Conservation (phyloP, 2,797 vertebrate genomes). For the Zenarchopterus dispar region DNA sequence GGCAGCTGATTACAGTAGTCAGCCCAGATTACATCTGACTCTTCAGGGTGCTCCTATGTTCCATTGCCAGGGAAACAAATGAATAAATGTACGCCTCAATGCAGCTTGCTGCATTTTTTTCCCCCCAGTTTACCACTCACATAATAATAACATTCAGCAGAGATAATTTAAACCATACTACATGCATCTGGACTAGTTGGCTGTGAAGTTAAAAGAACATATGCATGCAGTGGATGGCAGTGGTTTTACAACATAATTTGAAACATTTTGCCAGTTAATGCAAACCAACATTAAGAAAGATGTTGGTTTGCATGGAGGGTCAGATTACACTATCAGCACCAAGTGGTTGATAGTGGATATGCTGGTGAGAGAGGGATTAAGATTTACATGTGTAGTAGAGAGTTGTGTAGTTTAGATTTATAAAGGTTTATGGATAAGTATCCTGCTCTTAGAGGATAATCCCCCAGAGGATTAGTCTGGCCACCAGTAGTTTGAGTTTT, state of each 20-base stretch:
- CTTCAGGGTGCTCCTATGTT: constrained; percentile 31
- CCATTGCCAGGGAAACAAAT: constrained; percentile 47
- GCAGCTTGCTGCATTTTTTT: constrained; percentile 32
- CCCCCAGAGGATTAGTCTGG: constrained; percentile 61
- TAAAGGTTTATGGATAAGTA: constrained; percentile 73
- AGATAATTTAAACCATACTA: constrained; percentile 11
- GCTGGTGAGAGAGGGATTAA: constrained; percentile 61
- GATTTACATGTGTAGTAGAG: constrained; percentile 61
- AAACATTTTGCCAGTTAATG: constrained; percentile 19
- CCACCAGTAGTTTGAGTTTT: constrained; percentile 43
- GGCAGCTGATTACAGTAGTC: constrained; percentile 58
- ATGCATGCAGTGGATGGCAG: not conserved
- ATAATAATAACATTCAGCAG: constrained; percentile 22
- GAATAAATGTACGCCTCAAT: constrained; percentile 26
- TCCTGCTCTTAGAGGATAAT: constrained; percentile 75
- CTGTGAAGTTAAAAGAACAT: constrained; percentile 18
- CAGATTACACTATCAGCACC: constrained; percentile 14
- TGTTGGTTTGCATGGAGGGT: constrained; percentile 8
- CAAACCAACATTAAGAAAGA: not conserved
- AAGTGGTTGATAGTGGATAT: constrained; percentile 20
- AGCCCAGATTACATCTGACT: constrained; percentile 54
- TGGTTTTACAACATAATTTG: constrained; percentile 3
- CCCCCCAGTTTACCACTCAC: constrained; percentile 28
- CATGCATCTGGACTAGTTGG: constrained; percentile 1
- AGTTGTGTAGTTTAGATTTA: constrained; percentile 72